Percentiles rank a stretch among this genome's conserved stretches.
Conservation (phyloP, 2,888 invertebrate genomes). For the Pilophorus perplexus region DNA sequence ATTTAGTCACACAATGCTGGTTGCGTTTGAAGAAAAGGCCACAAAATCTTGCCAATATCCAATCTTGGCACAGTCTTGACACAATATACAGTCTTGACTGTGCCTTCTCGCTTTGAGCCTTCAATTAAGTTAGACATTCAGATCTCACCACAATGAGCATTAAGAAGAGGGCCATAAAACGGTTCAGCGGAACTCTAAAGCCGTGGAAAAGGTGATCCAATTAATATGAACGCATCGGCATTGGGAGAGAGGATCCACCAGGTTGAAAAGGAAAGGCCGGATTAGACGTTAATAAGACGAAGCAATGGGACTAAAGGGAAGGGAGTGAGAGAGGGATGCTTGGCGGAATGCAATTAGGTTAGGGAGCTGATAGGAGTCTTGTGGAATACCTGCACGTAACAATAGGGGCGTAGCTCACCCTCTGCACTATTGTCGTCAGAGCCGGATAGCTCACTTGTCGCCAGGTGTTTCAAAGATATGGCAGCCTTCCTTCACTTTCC, state of each 20-base stretch:
- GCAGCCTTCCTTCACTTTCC: too few species aligned
- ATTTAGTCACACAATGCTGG: too few species aligned
- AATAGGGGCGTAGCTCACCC: constrained; percentile 20
- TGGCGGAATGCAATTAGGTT: constrained; percentile 35
- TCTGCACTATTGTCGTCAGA: constrained; percentile 25
- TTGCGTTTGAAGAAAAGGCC: too few species aligned
- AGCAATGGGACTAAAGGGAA: constrained; percentile 11
- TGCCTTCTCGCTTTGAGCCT: too few species aligned
- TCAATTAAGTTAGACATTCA: too few species aligned
- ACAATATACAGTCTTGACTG: too few species aligned
- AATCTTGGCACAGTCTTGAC: too few species aligned
- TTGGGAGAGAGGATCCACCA: constrained; percentile 1
- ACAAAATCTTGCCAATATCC: too few species aligned
- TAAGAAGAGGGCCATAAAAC: too few species aligned
- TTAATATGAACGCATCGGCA: constrained; percentile 33
- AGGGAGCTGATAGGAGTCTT: constrained; percentile 19
- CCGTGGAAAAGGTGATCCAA: constrained; percentile 18
- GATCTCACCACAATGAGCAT: constrained; percentile 11
- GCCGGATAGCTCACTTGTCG: constrained; percentile 3
- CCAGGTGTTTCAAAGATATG: constrained; percentile 3
- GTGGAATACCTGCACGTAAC: constrained; percentile 38
- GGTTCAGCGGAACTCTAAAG: not conserved
- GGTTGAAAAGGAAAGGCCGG: constrained; percentile 30
- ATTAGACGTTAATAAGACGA: constrained; percentile 38
- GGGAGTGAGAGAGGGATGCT: not conserved